Evolutionary conservation across 2,797 vertebrate species (phyloP), one percentile per base, ranked within the genome.

Genomic region (Paramormyrops hopkinsi): DNA sequence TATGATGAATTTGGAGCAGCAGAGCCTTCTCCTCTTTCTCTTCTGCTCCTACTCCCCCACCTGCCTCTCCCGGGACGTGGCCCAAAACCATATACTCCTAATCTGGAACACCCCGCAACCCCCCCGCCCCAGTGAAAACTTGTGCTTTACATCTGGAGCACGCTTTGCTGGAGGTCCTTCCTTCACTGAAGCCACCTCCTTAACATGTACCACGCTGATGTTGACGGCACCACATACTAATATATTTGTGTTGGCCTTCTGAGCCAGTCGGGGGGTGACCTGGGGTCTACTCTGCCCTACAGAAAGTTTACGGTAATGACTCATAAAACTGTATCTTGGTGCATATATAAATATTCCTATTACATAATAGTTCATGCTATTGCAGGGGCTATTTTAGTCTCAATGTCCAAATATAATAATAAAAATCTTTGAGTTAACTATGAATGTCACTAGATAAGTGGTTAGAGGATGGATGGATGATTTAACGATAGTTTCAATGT

Each of bases 31-130:
- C 17, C 12, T 76, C 14, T 1, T 79, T 79, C 1, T 12, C 17
- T 79, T 17, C 25, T 79, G 37, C 2, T 37, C 73, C 73, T 76
- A 65, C 62, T 5, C 62, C 62, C 25, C 73, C 33, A 19, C 14
- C 73, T 44, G 3, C 33, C 73, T 44, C 73, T 79, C 73, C 73
- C 14, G 73, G 73, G 73, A 79, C 2, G 14, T 79, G 73, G 73
- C 73, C 73, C 73, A 79, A 79, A 79, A 79, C 73, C 73, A 79
- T 79, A 79, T 79, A 44, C 73, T 79, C 14, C 73, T 79, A 79
- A 79, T 79, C 73, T 79, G 73, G 73, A 44, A 79, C 73, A 79
- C 37, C 12, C 37, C 8, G n/a, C 56, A 59, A 9, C 73, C 4
- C 73, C 33, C 65, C 29, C 29, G 4, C 59, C 8, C 3, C 12